Percentiles rank a stretch among this genome's conserved stretches.
Conservation (phyloP, 1,140 invertebrate genomes). For the Ceratina japonica region DNA sequence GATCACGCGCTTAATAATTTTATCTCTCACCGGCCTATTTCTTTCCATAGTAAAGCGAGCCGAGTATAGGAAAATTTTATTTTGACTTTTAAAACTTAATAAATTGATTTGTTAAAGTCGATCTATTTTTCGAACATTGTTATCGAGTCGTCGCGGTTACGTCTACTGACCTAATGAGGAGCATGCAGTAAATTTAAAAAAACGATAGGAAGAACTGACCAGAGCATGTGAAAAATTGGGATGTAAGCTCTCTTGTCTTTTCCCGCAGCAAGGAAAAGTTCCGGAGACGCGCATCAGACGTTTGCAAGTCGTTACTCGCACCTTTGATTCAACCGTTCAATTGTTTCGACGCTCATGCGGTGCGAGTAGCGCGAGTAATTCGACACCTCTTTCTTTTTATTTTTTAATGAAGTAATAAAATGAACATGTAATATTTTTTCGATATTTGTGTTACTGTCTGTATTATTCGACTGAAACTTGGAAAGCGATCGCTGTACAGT, state of each 20-base stretch:
- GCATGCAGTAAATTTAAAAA: neutral
- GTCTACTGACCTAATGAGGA: slow-evolving; percentile 15
- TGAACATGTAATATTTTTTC: slow-evolving; percentile 56
- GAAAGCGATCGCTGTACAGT: slow-evolving; percentile 46
- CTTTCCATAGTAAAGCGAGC: neutral
- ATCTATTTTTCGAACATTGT: slow-evolving; percentile 18
- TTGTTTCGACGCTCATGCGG: slow-evolving; percentile 52
- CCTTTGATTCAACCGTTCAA: slow-evolving; percentile 45
- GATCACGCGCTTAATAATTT: slow-evolving; percentile 28
- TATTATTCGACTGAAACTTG: slow-evolving; percentile 55
- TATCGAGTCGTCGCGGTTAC: slow-evolving; percentile 29
- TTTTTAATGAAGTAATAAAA: slow-evolving; percentile 51
- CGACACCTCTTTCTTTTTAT: slow-evolving; percentile 45
- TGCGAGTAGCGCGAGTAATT: slow-evolving; percentile 54
- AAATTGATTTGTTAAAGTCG: slow-evolving; percentile 13
- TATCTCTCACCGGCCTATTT: slow-evolving; percentile 29
- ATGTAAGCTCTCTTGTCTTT: slow-evolving; percentile 61
- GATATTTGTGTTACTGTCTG: slow-evolving; percentile 56
- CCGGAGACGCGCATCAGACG: slow-evolving; percentile 42
- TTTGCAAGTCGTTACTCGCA: slow-evolving; percentile 53
- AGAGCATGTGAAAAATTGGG: neutral
- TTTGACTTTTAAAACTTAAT: neutral
- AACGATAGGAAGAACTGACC: no score
- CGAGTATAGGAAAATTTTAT: neutral
- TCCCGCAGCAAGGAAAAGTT: slow-evolving; percentile 63